Evolutionary conservation across 2,888 invertebrate genomes (phyloP).

Genomic region (Tetranychus piercei): DNA sequence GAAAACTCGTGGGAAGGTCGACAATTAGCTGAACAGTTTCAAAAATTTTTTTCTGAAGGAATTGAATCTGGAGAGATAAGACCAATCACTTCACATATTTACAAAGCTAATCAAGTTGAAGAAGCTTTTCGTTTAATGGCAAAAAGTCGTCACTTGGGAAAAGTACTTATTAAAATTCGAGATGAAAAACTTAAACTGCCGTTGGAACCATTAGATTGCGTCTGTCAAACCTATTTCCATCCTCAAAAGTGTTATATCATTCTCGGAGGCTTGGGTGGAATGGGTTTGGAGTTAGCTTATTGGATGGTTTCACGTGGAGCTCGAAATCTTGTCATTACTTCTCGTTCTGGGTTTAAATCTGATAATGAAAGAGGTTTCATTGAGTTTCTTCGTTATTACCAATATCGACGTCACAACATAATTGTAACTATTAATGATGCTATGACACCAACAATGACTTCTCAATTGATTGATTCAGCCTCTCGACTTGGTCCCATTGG

Average conservation of each 20-base stretch:
- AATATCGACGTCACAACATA: not conserved
- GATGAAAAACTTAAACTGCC: not conserved
- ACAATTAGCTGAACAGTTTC: not conserved
- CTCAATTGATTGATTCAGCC: slow-evolving; percentile 46
- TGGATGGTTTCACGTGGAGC: slow-evolving; percentile 79
- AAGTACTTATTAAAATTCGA: slow-evolving; percentile 51
- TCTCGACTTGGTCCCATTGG: slow-evolving; percentile 50
- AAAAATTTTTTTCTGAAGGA: slow-evolving; percentile 41
- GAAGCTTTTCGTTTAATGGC: slow-evolving; percentile 86
- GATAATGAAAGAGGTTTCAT: slow-evolving; percentile 80
- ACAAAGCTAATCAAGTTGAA: slow-evolving; percentile 66
- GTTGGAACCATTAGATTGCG: not conserved
- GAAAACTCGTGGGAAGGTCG: not conserved
- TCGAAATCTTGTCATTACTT: slow-evolving; percentile 60
- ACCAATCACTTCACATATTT: slow-evolving; percentile 73
- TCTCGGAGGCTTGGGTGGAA: slow-evolving; percentile 71
- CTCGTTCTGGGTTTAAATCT: slow-evolving; percentile 67
- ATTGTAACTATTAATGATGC: slow-evolving; percentile 5
- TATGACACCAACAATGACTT: slow-evolving; percentile 47
- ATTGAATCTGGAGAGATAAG: slow-evolving; percentile 67
- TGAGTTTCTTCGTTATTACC: slow-evolving; percentile 37
- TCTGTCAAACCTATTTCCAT: slow-evolving; percentile 46
- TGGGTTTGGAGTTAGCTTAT: slow-evolving; percentile 76
- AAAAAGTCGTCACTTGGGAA: slow-evolving; percentile 89
- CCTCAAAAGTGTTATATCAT: slow-evolving; percentile 38